Evolutionary conservation across 2,888 invertebrate genomes (phyloP).

Genomic region (Hybos culiciformis): DNA sequence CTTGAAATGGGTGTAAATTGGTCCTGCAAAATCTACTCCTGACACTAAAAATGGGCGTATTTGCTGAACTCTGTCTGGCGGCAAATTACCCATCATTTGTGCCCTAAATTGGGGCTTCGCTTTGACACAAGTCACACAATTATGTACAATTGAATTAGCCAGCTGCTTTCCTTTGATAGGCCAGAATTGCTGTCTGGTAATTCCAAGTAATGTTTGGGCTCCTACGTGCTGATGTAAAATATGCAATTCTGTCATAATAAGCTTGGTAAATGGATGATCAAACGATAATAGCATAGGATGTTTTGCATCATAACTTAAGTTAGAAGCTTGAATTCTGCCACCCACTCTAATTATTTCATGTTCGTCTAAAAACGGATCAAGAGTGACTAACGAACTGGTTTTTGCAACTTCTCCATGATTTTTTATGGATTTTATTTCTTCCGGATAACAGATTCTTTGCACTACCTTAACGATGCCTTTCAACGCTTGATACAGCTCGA

Average conservation of each 20-base stretch:
- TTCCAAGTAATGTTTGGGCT: conserved; percentile 7
- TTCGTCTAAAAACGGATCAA: conserved; percentile 15
- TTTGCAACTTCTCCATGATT: too few species aligned
- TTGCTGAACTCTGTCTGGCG: conserved; percentile 4
- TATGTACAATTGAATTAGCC: conserved; percentile 10
- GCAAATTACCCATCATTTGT: conserved; percentile 20
- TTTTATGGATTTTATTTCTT: too few species aligned
- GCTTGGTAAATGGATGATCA: conserved; percentile 7
- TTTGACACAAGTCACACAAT: conserved; percentile 13
- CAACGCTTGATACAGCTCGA: background rate
- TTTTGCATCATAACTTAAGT: conserved; percentile 13
- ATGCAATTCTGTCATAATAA: conserved; percentile 5
- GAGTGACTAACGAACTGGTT: too few species aligned
- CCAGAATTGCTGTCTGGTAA: conserved; percentile 17
- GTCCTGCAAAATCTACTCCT: conserved; percentile 11
- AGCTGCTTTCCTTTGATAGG: conserved; percentile 13
- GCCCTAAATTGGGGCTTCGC: conserved; percentile 7
- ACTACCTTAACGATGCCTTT: background rate
- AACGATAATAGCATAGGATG: conserved; percentile 19
- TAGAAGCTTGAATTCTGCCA: conserved; percentile 16
- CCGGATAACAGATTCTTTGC: too few species aligned
- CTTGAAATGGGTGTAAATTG: conserved; percentile 6
- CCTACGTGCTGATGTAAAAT: conserved; percentile 6
- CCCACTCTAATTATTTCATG: conserved; percentile 19
- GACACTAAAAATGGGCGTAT: conserved; percentile 9